Evolutionary conservation across 2,888 invertebrate species (phyloP), one percentile per base, ranked within the genome.

Genomic region (Chymomyza caudatula): DNA sequence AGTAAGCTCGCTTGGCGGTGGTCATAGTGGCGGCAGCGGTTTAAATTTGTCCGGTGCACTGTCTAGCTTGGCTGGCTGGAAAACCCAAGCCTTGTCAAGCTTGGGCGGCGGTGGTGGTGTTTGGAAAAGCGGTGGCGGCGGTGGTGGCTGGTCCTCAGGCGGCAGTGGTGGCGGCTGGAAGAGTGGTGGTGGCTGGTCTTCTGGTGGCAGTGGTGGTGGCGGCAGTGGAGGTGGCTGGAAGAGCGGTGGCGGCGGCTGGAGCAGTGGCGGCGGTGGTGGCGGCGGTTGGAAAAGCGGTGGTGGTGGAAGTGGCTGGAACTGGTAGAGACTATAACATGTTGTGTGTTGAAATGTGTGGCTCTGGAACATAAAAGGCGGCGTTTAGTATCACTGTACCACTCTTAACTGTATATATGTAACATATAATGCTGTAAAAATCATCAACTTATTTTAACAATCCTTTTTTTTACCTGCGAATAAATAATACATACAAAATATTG

Each of bases 261-360:
- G n/a, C n/a, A n/a, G n/a, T 25, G n/a, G 25, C 11, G 8, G 29
- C 25, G 58, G 23, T n/a, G n/a, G 29, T 6, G 29, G 29, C 6
- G 52, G 67, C n/a, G 63, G 63, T 4, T 55, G 55, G 55, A 42
- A 25, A 15, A 25, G 25, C 3, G 52, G 23, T 54, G 54, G 49
- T 15, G 49, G 17, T 1, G 66, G 49, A 0, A 54, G 44, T 44
- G 44, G 37, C 8, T 22, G 79, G 79, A 79, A 84, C 58, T 77
- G 81, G 81, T 81, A 82, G 58, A 25, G 8, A 37, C 8, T 11
- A 11, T 2, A 2, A 11, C 11, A 37, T 11, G 29, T 37, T 8
- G 29, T 37, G 8, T 11, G 8, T 11, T 37, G 11, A 4, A 37
- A 8, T 37, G 11, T 37, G 8, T 11, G 51, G 20, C 3, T 20